Evolutionary conservation across 2,113 vertebrate species (phyloP).

Genomic region (Lycaon pictus): DNA sequence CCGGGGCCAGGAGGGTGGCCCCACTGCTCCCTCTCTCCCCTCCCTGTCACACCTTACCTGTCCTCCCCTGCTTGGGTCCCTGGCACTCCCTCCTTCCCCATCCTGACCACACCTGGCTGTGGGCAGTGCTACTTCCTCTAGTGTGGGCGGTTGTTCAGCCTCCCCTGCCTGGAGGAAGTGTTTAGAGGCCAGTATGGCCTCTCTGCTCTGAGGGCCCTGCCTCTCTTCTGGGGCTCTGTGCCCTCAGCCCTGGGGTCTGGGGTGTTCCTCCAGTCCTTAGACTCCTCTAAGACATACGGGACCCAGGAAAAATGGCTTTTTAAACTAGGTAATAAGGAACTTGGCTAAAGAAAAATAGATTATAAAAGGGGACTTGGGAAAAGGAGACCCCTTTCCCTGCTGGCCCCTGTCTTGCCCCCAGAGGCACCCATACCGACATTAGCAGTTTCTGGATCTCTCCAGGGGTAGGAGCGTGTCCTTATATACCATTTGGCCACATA

Average conservation of each 20-base stretch:
- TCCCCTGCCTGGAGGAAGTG: background rate
- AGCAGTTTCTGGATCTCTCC: background rate
- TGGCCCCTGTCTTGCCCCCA: no score
- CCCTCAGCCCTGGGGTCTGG: fast-evolving
- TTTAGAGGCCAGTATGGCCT: background rate
- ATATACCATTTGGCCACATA: fast-evolving
- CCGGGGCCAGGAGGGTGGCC: background rate
- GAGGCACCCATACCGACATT: fast-evolving
- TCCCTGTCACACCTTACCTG: no score
- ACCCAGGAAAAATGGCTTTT: background rate
- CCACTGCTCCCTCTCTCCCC: no score
- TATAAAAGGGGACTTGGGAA: fast-evolving
- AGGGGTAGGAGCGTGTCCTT: background rate
- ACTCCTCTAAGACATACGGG: background rate
- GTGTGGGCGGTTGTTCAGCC: no score
- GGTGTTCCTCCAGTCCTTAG: no score
- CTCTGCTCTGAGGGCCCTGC: background rate
- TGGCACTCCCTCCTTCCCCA: fast-evolving
- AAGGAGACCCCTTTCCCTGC: background rate
- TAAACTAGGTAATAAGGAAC: background rate
- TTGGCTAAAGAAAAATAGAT: background rate
- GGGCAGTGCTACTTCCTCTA: constrained; percentile 9
- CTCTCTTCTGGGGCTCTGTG: background rate
- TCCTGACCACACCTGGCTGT: background rate
- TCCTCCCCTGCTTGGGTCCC: background rate